These are phyloP conservation scores for Esperia sulphurella DNA, from an alignment of 2,888 invertebrate genomes.

Conservation along the genomic window DNA sequence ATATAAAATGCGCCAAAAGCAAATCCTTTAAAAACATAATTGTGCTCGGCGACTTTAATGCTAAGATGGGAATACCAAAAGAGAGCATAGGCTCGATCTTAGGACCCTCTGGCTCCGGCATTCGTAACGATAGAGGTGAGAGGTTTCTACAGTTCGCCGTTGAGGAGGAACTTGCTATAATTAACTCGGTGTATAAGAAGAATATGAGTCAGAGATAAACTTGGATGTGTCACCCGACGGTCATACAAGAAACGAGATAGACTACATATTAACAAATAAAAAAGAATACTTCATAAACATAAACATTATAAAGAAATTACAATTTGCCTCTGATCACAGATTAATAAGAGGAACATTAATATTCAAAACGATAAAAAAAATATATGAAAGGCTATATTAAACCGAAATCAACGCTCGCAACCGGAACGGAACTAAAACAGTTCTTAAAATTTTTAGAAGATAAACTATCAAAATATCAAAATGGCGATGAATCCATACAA, in stretches of 20 bases:
- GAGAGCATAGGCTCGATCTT: constrained; percentile 13
- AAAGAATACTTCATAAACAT: constrained; percentile 1
- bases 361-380: background rate
- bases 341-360: background rate
- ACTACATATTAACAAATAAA: constrained; percentile 17
- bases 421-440: too few species aligned
- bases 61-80: constrained; percentile 12
- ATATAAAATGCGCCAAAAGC: background rate
- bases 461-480: too few species aligned
- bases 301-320: background rate
- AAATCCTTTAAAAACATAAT: constrained; percentile 6
- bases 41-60: constrained; percentile 18
- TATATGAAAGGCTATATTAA: background rate
- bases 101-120: constrained; percentile 12
- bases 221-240: constrained; percentile 20
- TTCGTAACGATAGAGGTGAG: constrained; percentile 19
- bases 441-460: too few species aligned
- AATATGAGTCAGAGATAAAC: constrained; percentile 18
- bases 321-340: constrained; percentile 1
- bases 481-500: too few species aligned
- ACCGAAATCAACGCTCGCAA: too few species aligned
- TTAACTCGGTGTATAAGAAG: constrained; percentile 15
- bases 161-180: constrained; percentile 15
- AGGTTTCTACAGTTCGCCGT: constrained; percentile 14
- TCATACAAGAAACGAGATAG: constrained; percentile 17